Evolutionary conservation across 2,797 vertebrate species (phyloP).

Genomic region (Tokudaia tokunoshimensis): DNA sequence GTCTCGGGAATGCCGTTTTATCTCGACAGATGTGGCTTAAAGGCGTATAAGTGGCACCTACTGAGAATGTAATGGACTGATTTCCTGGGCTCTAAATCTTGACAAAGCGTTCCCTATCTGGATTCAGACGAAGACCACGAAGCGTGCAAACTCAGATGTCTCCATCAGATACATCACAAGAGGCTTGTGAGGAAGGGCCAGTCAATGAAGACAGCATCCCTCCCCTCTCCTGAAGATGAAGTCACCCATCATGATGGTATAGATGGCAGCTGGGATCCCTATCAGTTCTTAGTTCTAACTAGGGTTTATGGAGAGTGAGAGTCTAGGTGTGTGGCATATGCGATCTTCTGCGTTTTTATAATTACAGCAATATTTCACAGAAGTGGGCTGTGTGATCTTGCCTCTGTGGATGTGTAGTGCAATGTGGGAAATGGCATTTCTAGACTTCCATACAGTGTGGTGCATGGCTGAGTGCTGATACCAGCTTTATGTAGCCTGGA

Average conservation of each 20-base stretch:
- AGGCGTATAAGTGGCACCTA: conserved; percentile 76
- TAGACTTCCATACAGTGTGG: too few species aligned
- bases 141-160: conserved; percentile 76
- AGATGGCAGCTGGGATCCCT: not conserved
- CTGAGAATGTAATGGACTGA: conserved; percentile 81
- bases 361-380: not conserved
- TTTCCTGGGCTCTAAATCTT: conserved; percentile 83
- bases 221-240: conserved; percentile 24
- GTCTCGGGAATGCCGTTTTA: conserved; percentile 68
- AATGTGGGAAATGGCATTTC: not conserved
- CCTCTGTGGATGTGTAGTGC: rapidly evolving
- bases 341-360: not conserved
- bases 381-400: rapidly evolving
- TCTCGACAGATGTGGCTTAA: conserved; percentile 74
- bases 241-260: not conserved
- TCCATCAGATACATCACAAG: conserved; percentile 60
- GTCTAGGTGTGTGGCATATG: rapidly evolving
- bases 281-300: rapidly evolving
- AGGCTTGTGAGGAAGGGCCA: conserved; percentile 6
- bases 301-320: not conserved
- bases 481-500: rapidly evolving
- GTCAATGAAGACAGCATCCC: not conserved
- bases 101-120: conserved; percentile 72
- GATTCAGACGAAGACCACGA: conserved; percentile 82
- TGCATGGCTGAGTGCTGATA: rapidly evolving